Percentiles rank a stretch among this genome's conserved stretches.
These are phyloP conservation scores for Eulithis testata DNA, from an alignment of 2,888 invertebrate genomes.

Conservation along the genomic window DNA sequence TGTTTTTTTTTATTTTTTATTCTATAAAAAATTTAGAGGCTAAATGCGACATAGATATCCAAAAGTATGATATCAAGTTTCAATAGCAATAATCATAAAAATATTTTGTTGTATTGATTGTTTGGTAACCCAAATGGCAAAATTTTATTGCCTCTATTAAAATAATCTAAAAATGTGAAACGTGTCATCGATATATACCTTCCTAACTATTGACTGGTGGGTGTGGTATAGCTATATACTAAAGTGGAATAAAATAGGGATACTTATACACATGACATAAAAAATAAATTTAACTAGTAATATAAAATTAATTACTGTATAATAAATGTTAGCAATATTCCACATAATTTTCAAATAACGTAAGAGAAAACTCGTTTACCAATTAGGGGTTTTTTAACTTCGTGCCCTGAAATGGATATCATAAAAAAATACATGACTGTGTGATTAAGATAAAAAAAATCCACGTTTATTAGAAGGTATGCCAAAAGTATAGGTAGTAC, in stretches of 20 bases:
- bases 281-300: no score
- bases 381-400: no score
- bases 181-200: constrained; percentile 22
- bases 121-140: constrained; percentile 35
- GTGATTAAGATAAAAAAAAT: no score
- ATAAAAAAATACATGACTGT: no score
- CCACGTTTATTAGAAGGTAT: no score
- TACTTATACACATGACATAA: no score
- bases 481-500: no score
- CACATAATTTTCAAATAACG: no score
- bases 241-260: neutral
- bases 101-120: constrained; percentile 36
- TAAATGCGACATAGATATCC: constrained; percentile 28
- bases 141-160: constrained; percentile 34
- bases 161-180: constrained; percentile 8
- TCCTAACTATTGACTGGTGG: constrained; percentile 3
- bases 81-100: constrained; percentile 41
- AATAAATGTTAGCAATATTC: no score
- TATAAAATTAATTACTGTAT: no score
- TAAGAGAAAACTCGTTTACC: no score
- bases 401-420: no score
- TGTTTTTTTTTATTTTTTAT: constrained; percentile 15
- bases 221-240: neutral
- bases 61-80: constrained; percentile 38
- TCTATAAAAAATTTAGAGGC: neutral